Base-by-base conservation (phyloP, 1,140 invertebrate species). In the Laupala kohalensis region DNA sequence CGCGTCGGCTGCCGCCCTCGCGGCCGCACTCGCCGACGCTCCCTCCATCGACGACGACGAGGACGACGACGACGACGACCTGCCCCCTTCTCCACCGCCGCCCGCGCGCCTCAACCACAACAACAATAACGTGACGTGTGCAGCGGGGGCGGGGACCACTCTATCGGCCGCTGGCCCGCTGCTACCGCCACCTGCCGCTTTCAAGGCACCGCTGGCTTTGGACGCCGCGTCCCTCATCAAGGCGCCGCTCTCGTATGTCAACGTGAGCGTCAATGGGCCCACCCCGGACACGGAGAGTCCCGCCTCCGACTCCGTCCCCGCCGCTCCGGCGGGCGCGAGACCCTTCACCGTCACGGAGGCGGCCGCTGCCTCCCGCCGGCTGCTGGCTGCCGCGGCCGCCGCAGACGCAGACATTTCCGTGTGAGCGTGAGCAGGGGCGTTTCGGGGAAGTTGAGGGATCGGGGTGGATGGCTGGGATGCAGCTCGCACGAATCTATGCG, bases 151-250 rank as follows among this genome's bases (percentile, higher is more conserved):
- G 15, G 30, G 6, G n/a, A 27, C 15, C 25, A 71, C 15, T 9
- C 27, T 3, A 71, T 69, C 37, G 37, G 37, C 37, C 9, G 19
- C 9, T 19, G 37, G 9, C 9, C 37, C 37, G 1, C 37, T 19
- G 37, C 37, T 53, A 19, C 9, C 37, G 19, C 37, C 37, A 19
- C 37, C 37, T 19, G 37, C 37, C 9, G 37, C 37, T 19, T 53
- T 53, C 37, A 53, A 53, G 19, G 9, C 37, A 19, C 37, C 37
- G 4, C 77, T 85, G 24, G 83, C 84, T 9, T 76, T 85, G 71
- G 84, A 85, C 71, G 81, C 83, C 0, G 80, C 81, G 28, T 79
- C 83, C 0, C 77, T 85, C 24, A 26, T 69, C 1, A 70, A 70
- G 23, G 68, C 27, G 23, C 72, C 72, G 1, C 25, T 73, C 12